Evolutionary conservation across 2,113 vertebrate species (phyloP).

Genomic region (Danio rerio): GRCz12tu NC_133177.1:4073501-4074000

Average conservation of each 20-base stretch:
- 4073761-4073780: too few relatives aligned
- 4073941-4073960: slow-evolving; percentile 50
- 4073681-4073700: slow-evolving; percentile 40
- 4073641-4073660: slow-evolving; percentile 35
- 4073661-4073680: slow-evolving; percentile 20
- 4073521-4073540: slow-evolving; percentile 40
- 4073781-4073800: too few relatives aligned
- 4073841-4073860: too few relatives aligned
- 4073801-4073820: too few relatives aligned
- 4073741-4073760: too few relatives aligned
- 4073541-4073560: neutral
- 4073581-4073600: slow-evolving; percentile 49
- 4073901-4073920: too few relatives aligned
- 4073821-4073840: too few relatives aligned
- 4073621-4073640: slow-evolving; percentile 54
- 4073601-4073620: slow-evolving; percentile 18
- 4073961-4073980: slow-evolving; percentile 56
- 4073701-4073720: slow-evolving; percentile 50
- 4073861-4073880: too few relatives aligned
- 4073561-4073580: neutral
- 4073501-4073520: slow-evolving; percentile 36
- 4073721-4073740: too few relatives aligned
- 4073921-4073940: neutral
- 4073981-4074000: slow-evolving; percentile 58
- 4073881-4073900: too few relatives aligned